Conservation (phyloP, 2,797 vertebrate genomes). For the Clarias pachynema region DNA sequence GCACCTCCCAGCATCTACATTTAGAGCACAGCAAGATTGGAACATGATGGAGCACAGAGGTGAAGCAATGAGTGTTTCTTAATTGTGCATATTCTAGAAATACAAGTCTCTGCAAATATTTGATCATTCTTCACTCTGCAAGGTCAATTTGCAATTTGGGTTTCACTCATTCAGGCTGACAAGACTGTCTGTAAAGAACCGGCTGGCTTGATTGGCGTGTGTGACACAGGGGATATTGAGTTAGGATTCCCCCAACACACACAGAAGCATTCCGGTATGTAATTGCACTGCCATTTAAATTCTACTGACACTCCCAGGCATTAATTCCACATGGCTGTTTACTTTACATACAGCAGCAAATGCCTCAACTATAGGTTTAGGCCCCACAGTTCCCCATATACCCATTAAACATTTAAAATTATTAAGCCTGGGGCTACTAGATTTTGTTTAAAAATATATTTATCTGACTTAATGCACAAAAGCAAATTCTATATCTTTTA, state of each 20-base stretch:
- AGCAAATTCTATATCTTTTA: neutral
- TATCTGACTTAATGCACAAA: neutral
- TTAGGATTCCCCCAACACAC: neutral
- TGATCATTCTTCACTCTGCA: constrained; percentile 75
- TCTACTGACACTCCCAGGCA: neutral
- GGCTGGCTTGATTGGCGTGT: neutral
- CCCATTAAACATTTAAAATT: neutral
- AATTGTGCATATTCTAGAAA: constrained; percentile 69
- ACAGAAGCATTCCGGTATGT: neutral
- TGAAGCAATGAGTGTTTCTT: constrained; percentile 65
- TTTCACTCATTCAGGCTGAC: constrained; percentile 68
- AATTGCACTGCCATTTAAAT: neutral
- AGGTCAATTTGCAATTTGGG: constrained; percentile 73
- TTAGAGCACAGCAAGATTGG: constrained; percentile 72
- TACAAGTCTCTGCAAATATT: constrained; percentile 71
- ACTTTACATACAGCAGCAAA: too few species aligned
- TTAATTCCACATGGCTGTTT: neutral
- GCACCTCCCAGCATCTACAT: constrained; percentile 72
- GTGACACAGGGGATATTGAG: neutral
- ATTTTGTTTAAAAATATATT: neutral
- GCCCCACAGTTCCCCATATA: neutral
- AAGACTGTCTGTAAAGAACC: constrained; percentile 57
- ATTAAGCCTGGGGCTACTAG: neutral
- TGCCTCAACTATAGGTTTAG: neutral
- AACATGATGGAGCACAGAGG: constrained; percentile 56